phyloP scores from a whole-genome alignment of 2,797 vertebrate genomes.

The Ptychobarbus kaznakovi region DNA sequence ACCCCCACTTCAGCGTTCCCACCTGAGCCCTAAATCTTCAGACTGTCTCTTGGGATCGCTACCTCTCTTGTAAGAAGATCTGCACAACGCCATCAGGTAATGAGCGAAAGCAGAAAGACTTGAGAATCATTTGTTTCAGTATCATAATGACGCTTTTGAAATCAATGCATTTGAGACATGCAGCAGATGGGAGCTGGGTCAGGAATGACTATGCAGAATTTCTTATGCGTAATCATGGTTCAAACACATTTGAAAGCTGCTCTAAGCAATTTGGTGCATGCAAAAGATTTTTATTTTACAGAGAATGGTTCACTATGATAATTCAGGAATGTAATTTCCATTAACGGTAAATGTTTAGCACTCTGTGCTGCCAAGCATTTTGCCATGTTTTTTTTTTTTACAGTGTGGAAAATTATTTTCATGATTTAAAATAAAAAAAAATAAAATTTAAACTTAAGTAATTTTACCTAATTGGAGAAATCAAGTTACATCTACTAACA shows the following conservation, averaged over 20 bases:
- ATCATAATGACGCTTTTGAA: constrained; percentile 8
- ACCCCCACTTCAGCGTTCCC: constrained; percentile 27
- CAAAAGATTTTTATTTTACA: too few relatives aligned
- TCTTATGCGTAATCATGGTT: neutral
- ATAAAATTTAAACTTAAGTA: too few relatives aligned
- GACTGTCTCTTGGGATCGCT: constrained; percentile 7
- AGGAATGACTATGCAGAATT: neutral
- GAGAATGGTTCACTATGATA: too few relatives aligned
- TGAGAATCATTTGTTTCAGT: constrained; percentile 17
- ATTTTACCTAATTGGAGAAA: too few relatives aligned
- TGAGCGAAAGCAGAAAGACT: constrained; percentile 7
- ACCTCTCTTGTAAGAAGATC: neutral
- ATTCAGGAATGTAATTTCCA: too few relatives aligned
- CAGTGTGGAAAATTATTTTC: too few relatives aligned
- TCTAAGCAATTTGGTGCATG: neutral
- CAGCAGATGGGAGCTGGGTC: neutral
- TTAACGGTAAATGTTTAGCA: too few relatives aligned
- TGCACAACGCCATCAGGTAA: constrained; percentile 13
- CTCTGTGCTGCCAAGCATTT: too few relatives aligned
- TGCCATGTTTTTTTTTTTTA: too few relatives aligned
- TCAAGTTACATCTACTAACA: too few relatives aligned
- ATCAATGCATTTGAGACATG: neutral
- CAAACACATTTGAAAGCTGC: neutral
- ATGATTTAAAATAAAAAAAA: too few relatives aligned
- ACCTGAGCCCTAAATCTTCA: constrained; percentile 46